Percentiles rank a stretch among this genome's conserved stretches.
Evolutionary conservation across 2,797 vertebrate genomes (phyloP).

Genomic region (Semotilus atromaculatus): DNA sequence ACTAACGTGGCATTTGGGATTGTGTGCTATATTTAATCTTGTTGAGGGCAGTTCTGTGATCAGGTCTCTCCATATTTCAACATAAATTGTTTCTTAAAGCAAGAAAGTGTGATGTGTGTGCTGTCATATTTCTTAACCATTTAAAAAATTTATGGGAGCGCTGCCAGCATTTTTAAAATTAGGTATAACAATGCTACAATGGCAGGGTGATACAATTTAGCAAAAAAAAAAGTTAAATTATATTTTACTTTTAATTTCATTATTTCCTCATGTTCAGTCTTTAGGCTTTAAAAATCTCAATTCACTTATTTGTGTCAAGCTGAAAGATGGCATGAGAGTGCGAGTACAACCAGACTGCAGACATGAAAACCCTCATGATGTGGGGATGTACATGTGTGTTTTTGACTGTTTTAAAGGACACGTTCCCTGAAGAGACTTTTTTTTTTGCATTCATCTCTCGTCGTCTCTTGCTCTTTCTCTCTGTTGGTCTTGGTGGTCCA

Average conservation of each 20-base stretch:
- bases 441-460: not conserved
- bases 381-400: not conserved
- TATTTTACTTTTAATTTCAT: not conserved
- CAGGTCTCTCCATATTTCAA: slow-evolving; percentile 17
- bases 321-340: not conserved
- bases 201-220: not conserved
- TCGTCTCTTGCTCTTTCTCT: not conserved
- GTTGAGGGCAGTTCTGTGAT: slow-evolving; percentile 6
- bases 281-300: not conserved
- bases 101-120: not conserved
- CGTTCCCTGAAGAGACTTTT: not conserved
- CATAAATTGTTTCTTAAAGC: not conserved
- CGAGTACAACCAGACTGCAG: not conserved
- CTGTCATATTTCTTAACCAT: not conserved
- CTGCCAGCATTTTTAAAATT: not conserved
- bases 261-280: not conserved
- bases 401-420: slow-evolving; percentile 1
- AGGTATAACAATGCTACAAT: not conserved
- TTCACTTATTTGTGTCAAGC: not conserved
- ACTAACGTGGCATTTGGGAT: slow-evolving; percentile 22
- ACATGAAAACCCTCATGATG: not conserved
- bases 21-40: slow-evolving; percentile 1
- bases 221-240: too few species aligned
- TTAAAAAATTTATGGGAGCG: not conserved
- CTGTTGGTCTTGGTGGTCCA: not conserved